Conservation (phyloP, 1,140 invertebrate genomes). For the Bradynema listronoti region DNA sequence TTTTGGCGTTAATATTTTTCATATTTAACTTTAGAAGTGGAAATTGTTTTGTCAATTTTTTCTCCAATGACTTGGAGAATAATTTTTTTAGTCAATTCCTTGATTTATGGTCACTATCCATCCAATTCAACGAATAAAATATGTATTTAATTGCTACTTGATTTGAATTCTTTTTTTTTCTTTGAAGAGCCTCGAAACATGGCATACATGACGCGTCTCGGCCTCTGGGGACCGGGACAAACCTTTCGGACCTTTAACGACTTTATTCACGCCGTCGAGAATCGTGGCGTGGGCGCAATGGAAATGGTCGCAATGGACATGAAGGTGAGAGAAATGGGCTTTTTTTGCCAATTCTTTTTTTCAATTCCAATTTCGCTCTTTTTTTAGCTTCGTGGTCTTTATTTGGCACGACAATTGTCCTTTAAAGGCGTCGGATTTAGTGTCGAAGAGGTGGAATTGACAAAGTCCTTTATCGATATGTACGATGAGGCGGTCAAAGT, state of each 20-base stretch:
- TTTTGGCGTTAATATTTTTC: slow-evolving; percentile 6
- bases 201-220: slow-evolving; percentile 97
- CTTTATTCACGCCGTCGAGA: slow-evolving; percentile 91
- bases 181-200: slow-evolving; percentile 96
- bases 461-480: slow-evolving; percentile 75
- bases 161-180: too few relatives aligned
- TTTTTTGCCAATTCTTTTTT: slow-evolving; percentile 3
- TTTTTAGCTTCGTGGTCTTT: slow-evolving; percentile 76
- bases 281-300: slow-evolving; percentile 95
- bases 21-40: slow-evolving; percentile 66
- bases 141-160: too few relatives aligned
- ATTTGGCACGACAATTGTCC: slow-evolving; percentile 93
- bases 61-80: not conserved
- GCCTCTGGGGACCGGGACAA: slow-evolving; percentile 92
- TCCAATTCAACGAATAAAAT: too few relatives aligned
- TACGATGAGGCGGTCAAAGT: slow-evolving; percentile 88
- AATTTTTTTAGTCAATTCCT: too few relatives aligned
- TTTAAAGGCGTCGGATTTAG: slow-evolving; percentile 86
- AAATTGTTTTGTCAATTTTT: slow-evolving; percentile 4
- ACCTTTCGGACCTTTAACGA: slow-evolving; percentile 87
- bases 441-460: slow-evolving; percentile 88
- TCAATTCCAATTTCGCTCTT: not conserved
- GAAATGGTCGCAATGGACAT: slow-evolving; percentile 99
- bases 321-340: slow-evolving; percentile 64
- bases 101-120: too few relatives aligned